These are phyloP conservation scores for Pterocles gutturalis DNA, from an alignment of 2,113 vertebrate genomes.

Conservation along the genomic window DNA sequence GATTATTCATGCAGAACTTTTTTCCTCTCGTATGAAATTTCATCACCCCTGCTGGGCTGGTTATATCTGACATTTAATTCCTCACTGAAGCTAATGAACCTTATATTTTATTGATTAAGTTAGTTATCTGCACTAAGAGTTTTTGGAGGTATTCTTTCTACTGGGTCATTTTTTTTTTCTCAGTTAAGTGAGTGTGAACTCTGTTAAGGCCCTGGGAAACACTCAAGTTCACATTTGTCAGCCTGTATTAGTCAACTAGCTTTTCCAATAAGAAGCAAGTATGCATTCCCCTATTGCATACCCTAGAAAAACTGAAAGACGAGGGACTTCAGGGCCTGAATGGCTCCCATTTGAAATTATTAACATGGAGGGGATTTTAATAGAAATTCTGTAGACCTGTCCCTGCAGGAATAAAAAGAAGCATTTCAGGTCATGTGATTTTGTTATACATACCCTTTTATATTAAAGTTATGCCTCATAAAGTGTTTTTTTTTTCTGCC, in stretches of 20 bases:
- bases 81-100: not conserved
- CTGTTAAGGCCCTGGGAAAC: not conserved
- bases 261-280: not conserved
- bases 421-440: not conserved
- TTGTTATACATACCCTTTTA: not conserved
- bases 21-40: not conserved
- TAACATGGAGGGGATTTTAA: not conserved
- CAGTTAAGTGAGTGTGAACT: not conserved
- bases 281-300: not conserved
- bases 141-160: not conserved
- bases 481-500: not conserved
- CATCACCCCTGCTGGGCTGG: not conserved
- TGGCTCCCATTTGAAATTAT: not conserved
- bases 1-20: not conserved
- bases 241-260: not conserved
- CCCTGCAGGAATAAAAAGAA: not conserved
- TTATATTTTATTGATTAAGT: conserved; percentile 40
- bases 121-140: not conserved
- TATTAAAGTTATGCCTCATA: not conserved
- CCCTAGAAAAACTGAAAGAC: not conserved
- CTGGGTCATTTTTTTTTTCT: not conserved
- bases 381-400: not conserved
- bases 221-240: not conserved
- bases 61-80: conserved; percentile 43
- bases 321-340: not conserved